phyloP scores from a whole-genome alignment of 2,797 vertebrate genomes.

The Anguilla anguilla region DNA sequence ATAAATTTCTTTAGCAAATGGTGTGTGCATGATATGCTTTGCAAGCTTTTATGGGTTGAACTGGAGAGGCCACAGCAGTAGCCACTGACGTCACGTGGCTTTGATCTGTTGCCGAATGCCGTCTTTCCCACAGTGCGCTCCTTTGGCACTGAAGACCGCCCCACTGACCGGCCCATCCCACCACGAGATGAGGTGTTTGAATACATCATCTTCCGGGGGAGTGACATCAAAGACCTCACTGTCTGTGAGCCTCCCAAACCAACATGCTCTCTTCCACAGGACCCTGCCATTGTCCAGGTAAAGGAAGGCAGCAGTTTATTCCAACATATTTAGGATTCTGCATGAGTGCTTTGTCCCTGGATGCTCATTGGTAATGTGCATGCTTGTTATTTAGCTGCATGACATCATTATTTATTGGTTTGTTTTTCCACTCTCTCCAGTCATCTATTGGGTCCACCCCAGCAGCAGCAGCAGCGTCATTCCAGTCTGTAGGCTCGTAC shows the following conservation, averaged over 20 bases:
- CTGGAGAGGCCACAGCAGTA: neutral
- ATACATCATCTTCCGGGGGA: slow-evolving; percentile 97
- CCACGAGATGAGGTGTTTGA: slow-evolving; percentile 97
- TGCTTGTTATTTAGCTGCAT: neutral
- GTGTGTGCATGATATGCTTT: neutral
- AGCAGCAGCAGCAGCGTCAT: slow-evolving; percentile 70
- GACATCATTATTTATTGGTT: slow-evolving; percentile 4
- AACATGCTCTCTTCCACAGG: slow-evolving; percentile 89
- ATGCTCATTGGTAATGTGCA: neutral
- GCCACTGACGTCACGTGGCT: neutral
- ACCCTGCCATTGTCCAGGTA: slow-evolving; percentile 97
- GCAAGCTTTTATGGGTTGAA: neutral
- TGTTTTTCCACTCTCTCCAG: slow-evolving; percentile 61
- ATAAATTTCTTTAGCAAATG: neutral
- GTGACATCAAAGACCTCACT: slow-evolving; percentile 98
- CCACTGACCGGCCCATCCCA: slow-evolving; percentile 94
- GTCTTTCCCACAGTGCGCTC: slow-evolving; percentile 82
- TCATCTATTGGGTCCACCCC: slow-evolving; percentile 86
- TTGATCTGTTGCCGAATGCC: neutral
- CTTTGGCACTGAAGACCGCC: slow-evolving; percentile 95
- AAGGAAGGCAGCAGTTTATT: neutral
- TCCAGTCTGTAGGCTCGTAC: slow-evolving; percentile 86
- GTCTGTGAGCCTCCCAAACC: slow-evolving; percentile 97
- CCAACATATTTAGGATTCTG: neutral
- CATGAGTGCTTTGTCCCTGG: neutral